Evolutionary conservation across 1,140 invertebrate species (phyloP).

Genomic region (Matsumurasca onukii): DNA sequence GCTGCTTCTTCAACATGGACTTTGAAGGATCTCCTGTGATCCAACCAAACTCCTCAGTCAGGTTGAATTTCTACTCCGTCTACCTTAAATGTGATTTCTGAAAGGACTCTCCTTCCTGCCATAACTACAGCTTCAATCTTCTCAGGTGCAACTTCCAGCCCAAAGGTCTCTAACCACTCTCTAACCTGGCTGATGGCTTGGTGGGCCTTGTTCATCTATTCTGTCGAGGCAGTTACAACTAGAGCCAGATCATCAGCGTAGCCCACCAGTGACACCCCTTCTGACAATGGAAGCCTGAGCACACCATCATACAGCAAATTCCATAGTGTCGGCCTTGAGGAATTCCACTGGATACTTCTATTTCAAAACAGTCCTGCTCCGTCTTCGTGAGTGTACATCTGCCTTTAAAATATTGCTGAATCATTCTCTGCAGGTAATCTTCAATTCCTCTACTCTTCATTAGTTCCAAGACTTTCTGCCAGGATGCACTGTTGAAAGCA

Average conservation of each 20-base stretch:
- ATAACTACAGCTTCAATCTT: neutral
- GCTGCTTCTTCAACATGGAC: neutral
- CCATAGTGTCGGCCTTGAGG: neutral
- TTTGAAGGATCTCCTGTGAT: neutral
- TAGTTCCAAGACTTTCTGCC: neutral
- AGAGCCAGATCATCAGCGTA: neutral
- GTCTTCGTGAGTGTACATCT: neutral
- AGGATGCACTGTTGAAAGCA: slow-evolving; percentile 10
- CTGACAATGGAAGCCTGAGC: neutral
- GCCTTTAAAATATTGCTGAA: neutral
- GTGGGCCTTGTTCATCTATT: neutral
- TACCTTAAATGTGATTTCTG: neutral
- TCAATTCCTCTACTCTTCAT: neutral
- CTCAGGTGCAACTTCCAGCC: neutral
- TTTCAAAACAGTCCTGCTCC: neutral
- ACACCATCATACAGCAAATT: neutral
- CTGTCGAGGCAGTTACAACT: neutral
- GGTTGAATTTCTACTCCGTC: neutral
- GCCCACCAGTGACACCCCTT: neutral
- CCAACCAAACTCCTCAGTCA: neutral
- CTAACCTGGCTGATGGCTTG: neutral
- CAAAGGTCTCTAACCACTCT: neutral
- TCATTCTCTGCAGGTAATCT: neutral
- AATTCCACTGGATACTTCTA: neutral
- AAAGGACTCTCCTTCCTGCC: neutral